phyloP scores from a whole-genome alignment of 1,140 invertebrate species.

The Zaprionus africanus region DNA sequence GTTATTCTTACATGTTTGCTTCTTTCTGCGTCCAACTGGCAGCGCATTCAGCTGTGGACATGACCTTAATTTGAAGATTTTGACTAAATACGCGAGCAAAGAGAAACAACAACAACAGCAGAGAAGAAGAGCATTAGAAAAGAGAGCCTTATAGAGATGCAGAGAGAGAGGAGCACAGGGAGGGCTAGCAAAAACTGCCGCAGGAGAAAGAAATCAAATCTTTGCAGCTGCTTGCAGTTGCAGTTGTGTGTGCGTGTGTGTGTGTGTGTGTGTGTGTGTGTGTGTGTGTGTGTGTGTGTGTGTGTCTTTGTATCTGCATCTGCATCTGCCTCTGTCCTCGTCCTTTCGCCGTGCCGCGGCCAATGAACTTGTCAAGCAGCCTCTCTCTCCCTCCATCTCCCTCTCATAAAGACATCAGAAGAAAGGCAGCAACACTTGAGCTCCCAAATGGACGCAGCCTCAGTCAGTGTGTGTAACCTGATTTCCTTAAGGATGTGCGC shows the following conservation, averaged over 20 bases:
- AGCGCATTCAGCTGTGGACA: slow-evolving; percentile 36
- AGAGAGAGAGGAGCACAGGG: not conserved
- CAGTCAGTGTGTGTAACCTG: slow-evolving; percentile 59
- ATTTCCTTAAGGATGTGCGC: slow-evolving; percentile 72
- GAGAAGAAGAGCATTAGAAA: slow-evolving; percentile 6
- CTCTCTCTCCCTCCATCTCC: too few species aligned
- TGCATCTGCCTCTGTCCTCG: not conserved
- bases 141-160: not conserved
- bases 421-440: slow-evolving; percentile 49
- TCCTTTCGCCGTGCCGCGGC: slow-evolving; percentile 43
- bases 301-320: not conserved
- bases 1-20: slow-evolving; percentile 17
- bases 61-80: slow-evolving; percentile 46
- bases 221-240: slow-evolving; percentile 1
- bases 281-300: not conserved
- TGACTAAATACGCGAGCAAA: slow-evolving; percentile 1
- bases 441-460: slow-evolving; percentile 32
- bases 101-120: not conserved
- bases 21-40: slow-evolving; percentile 51
- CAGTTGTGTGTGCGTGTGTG: too few species aligned
- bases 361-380: slow-evolving; percentile 65
- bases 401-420: slow-evolving; percentile 39
- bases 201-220: slow-evolving; percentile 1
- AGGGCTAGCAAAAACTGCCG: not conserved
- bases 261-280: too few species aligned